phyloP scores from a whole-genome alignment of 1,140 invertebrate species.

The Homalodisca vitripennis region DNA sequence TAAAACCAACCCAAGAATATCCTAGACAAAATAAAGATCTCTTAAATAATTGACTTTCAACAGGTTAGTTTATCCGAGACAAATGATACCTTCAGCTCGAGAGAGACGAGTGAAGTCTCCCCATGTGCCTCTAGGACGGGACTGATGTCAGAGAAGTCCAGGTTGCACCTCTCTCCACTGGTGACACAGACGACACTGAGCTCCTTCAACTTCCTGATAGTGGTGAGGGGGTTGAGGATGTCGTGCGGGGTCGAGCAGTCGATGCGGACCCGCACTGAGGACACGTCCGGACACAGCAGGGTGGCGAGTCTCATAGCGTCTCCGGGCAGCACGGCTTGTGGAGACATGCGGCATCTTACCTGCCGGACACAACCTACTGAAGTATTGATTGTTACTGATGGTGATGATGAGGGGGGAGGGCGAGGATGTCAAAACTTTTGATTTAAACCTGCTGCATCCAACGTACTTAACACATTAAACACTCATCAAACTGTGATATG shows the following conservation, averaged over 20 bases:
- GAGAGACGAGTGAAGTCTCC: conserved; percentile 29
- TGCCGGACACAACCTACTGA: no score
- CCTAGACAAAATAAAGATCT: no score
- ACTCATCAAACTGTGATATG: no score
- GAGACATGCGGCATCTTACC: conserved; percentile 41
- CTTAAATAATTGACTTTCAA: no score
- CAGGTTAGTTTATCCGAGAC: no score
- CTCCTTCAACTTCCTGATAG: conserved; percentile 36
- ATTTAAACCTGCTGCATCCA: no score
- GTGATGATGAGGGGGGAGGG: no score
- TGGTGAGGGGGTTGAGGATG: conserved; percentile 38
- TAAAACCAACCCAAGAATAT: no score
- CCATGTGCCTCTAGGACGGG: conserved; percentile 41
- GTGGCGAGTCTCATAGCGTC: conserved; percentile 42
- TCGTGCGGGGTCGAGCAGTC: conserved; percentile 43
- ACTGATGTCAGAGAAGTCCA: conserved; percentile 43
- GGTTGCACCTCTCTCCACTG: conserved; percentile 41
- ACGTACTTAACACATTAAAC: no score
- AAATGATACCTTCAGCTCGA: conserved; percentile 44
- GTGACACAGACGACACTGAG: conserved; percentile 45
- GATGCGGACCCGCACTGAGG: conserved; percentile 34
- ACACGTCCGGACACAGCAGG: conserved; percentile 40
- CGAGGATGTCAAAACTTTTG: no score
- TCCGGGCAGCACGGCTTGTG: conserved; percentile 38
- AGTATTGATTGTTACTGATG: no score